Percentiles rank a stretch among this genome's conserved stretches.
phyloP scores from a whole-genome alignment of 2,888 invertebrate genomes.

The Caenorhabditis sp. region DNA sequence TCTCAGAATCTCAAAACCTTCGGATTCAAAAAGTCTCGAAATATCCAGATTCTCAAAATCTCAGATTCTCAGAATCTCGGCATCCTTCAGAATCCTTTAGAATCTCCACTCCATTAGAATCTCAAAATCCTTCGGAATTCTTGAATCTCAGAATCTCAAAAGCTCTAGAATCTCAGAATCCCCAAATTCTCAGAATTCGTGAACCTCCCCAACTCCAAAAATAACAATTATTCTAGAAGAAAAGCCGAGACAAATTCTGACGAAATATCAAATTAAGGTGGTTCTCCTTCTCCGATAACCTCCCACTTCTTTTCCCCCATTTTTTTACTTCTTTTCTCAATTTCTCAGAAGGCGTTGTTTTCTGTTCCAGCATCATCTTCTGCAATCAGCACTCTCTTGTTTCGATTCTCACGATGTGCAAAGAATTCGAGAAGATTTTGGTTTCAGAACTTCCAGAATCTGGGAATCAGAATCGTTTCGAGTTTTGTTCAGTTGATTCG shows the following conservation, averaged over 20 bases:
- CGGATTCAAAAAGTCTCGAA: neutral
- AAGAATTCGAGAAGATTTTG: neutral
- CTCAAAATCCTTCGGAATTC: too few relatives aligned
- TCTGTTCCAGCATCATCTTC: conserved; percentile 1
- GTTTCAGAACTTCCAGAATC: neutral
- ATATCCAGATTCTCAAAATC: too few relatives aligned
- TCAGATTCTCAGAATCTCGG: neutral
- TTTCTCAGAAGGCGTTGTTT: neutral
- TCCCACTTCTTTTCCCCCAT: neutral
- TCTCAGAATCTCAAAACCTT: neutral
- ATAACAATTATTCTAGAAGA: neutral
- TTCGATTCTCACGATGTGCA: neutral
- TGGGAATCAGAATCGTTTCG: neutral
- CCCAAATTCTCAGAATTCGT: neutral
- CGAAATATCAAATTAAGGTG: conserved; percentile 26
- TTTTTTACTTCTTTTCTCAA: neutral
- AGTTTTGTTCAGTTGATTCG: too few relatives aligned
- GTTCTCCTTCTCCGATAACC: neutral
- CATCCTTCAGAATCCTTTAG: neutral
- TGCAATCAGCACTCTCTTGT: neutral
- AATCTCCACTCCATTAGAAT: too few relatives aligned
- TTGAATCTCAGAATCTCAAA: too few relatives aligned
- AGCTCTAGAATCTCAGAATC: neutral
- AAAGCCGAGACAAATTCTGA: conserved; percentile 2
- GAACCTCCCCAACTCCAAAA: neutral